Base-by-base conservation (phyloP, 2,113 vertebrate genomes). In the Apteryx mantelli region DNA sequence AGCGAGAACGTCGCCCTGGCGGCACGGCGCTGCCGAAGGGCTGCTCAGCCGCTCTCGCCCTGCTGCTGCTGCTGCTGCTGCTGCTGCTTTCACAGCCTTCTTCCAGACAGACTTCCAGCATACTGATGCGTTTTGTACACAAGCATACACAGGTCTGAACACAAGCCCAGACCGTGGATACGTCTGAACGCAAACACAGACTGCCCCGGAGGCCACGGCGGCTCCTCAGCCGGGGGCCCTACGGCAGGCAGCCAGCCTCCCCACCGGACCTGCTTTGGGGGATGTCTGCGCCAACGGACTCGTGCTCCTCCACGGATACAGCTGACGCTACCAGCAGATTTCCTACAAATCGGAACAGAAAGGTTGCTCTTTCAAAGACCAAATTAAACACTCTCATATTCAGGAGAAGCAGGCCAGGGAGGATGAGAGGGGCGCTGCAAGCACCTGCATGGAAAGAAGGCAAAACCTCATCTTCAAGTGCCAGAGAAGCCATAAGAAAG, bases 81-180 rank as follows among this genome's bases (percentile, higher is more conserved):
- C 68, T 5, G 22, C 73, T n/a, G 22, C 11, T 52, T 7, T 11
- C 2, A 20, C 12, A 30, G 19, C 25, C 42, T 36, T 11, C 32
- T 42, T 12, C 21, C 5, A 16, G 60, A 44, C 42, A 0, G 3
- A 15, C n/a, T 6, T 12, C 15, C 7, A 16, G 73, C 2, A 0
- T 2, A 4, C 20, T 25, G 2, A 2, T 6, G 10, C 50, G 16
- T 9, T 34, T 46, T 2, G n/a, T 2, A 30, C 26, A 8, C n/a
- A 32, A 26, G 17, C 7, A 17, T 3, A 13, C 3, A 30, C 1
- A 44, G 82, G 42, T 44, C 14, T 65, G 22, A 40, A 3, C 36
- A 46, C 32, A 40, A 26, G 69, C 17, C 18, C 55, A 9, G 68
- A 5, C 48, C 15, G 36, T 16, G 44, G 44, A 16, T 46, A 46